Percentiles rank a stretch among this genome's conserved stretches.
These are phyloP conservation scores for Callithrix jacchus DNA, from an alignment of 2,113 vertebrate genomes.

Conservation along the genomic window DNA sequence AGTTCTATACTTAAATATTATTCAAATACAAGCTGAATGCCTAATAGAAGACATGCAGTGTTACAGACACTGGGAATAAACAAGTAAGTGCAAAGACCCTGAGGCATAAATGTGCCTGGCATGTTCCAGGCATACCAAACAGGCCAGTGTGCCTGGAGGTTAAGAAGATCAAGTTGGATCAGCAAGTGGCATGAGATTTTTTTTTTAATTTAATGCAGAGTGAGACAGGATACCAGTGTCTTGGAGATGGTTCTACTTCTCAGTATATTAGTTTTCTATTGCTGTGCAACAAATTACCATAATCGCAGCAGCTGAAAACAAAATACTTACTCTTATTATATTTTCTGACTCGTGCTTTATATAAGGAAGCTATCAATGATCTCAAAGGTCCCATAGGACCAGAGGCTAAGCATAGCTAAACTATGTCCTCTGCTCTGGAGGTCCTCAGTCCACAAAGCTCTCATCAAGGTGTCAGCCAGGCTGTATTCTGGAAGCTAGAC, in stretches of 20 bases:
- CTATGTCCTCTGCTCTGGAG: too few relatives aligned
- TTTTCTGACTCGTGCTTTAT: not conserved
- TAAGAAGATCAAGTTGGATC: not conserved
- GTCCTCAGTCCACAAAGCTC: not conserved
- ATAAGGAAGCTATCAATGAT: not conserved
- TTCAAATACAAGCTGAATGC: not conserved
- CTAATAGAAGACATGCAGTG: not conserved
- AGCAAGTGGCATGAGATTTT: not conserved
- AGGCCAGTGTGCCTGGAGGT: not conserved
- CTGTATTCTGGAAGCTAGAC: not conserved
- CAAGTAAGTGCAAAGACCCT: not conserved
- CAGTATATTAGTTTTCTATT: not conserved
- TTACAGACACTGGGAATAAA: not conserved
- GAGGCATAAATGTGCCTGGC: not conserved
- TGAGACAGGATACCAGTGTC: not conserved
- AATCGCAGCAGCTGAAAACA: not conserved
- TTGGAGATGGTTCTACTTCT: not conserved
- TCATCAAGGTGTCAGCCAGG: not conserved
- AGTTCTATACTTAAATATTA: not conserved
- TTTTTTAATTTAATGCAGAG: not conserved
- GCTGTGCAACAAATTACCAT: not conserved
- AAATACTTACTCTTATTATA: not conserved
- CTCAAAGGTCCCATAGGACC: not conserved
- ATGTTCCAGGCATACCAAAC: not conserved
- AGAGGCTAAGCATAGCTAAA: not conserved